These are phyloP conservation scores for Calcarius lapponicus DNA, from an alignment of 2,797 vertebrate species.

Conservation along the genomic window DNA sequence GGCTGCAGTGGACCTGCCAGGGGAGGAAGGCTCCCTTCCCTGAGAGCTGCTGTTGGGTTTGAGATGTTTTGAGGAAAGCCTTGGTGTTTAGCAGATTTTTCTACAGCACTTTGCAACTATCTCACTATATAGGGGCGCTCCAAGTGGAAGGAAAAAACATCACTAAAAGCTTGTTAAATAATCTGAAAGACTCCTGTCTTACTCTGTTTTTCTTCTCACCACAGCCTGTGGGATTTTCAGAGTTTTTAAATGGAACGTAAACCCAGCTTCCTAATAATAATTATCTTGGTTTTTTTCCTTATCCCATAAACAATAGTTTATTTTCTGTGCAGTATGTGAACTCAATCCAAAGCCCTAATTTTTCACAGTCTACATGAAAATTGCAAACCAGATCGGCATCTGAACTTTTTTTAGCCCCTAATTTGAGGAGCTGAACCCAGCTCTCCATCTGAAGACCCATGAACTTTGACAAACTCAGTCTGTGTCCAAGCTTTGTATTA, in stretches of 20 bases:
- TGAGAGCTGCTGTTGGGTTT: fast-evolving
- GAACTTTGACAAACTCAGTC: slow-evolving; percentile 28
- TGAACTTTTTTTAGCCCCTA: slow-evolving; percentile 29
- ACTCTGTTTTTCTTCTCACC: neutral
- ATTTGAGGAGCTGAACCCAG: neutral
- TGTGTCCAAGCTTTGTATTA: slow-evolving; percentile 3
- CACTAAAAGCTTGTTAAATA: neutral
- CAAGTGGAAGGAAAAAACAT: slow-evolving; percentile 2
- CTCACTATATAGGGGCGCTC: neutral
- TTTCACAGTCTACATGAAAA: neutral
- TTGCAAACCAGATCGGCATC: neutral
- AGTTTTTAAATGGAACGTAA: neutral
- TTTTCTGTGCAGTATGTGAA: neutral
- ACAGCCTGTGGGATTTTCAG: neutral
- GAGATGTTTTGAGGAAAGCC: neutral
- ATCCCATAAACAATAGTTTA: slow-evolving; percentile 18
- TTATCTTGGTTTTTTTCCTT: neutral
- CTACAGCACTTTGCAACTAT: neutral
- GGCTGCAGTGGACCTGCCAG: neutral
- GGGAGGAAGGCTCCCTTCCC: neutral
- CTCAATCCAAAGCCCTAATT: neutral
- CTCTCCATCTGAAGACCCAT: slow-evolving; percentile 1
- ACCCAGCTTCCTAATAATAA: neutral
- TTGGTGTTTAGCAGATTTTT: neutral
- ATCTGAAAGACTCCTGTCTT: neutral